phyloP scores from a whole-genome alignment of 2,797 vertebrate species.

The Silurus lanzhouensis region DNA sequence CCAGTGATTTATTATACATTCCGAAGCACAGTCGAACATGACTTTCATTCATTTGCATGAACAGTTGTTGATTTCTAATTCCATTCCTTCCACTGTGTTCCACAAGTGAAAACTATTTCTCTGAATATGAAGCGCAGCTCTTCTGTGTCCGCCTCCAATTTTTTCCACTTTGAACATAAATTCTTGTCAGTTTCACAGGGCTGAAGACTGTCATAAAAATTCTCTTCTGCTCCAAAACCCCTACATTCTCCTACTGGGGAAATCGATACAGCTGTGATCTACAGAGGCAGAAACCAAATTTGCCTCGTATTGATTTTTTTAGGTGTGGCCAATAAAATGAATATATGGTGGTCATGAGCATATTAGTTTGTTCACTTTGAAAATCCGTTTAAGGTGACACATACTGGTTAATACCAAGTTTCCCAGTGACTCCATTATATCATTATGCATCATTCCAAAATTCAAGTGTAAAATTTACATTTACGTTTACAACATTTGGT shows the following conservation, averaged over 20 bases:
- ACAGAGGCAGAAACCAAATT: not conserved
- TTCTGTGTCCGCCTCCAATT: not conserved
- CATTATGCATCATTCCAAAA: not conserved
- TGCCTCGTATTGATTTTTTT: not conserved
- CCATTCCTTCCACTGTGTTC: slow-evolving; percentile 4
- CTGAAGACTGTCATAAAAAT: not conserved
- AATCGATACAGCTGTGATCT: not conserved
- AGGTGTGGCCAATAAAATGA: not conserved
- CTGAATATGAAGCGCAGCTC: not conserved
- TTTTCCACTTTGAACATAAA: not conserved
- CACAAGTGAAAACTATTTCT: not conserved
- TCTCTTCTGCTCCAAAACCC: not conserved
- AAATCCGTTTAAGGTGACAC: not conserved
- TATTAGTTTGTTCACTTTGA: not conserved
- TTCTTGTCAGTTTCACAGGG: not conserved
- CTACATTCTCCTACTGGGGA: not conserved
- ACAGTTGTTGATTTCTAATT: slow-evolving; percentile 14
- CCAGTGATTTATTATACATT: slow-evolving; percentile 3
- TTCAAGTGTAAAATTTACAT: not conserved
- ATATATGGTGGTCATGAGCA: not conserved
- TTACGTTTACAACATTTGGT: no score
- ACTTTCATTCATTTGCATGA: slow-evolving; percentile 6
- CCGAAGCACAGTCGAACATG: not conserved
- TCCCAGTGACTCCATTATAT: not conserved
- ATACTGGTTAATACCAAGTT: not conserved